phyloP scores from a whole-genome alignment of 2,113 vertebrate species.

The Passer domesticus region DNA sequence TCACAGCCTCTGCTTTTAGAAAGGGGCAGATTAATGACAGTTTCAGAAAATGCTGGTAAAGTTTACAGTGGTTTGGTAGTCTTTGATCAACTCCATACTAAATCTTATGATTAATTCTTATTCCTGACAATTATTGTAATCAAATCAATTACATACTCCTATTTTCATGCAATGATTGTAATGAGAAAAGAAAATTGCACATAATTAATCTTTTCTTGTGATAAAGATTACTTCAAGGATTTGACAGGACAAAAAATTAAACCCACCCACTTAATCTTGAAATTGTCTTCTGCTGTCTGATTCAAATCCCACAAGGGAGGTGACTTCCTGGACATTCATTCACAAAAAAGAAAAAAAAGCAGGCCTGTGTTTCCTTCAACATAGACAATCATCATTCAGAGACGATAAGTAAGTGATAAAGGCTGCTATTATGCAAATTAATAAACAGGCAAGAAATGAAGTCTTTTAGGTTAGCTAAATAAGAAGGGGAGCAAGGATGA shows the following conservation, averaged over 20 bases:
- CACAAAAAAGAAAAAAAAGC: neutral
- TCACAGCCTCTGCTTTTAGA: neutral
- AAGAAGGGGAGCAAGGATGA: neutral
- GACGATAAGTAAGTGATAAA: neutral
- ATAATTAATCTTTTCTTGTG: neutral
- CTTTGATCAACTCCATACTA: neutral
- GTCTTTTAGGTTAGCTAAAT: neutral
- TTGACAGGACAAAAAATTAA: slow-evolving; percentile 33
- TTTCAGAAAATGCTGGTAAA: neutral
- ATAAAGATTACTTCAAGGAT: neutral
- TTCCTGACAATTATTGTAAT: neutral
- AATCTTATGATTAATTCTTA: neutral
- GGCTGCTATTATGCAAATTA: slow-evolving; percentile 7
- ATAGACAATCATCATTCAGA: neutral
- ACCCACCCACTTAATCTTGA: neutral
- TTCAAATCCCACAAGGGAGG: neutral
- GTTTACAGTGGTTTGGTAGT: neutral
- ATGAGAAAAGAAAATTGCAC: slow-evolving; percentile 23
- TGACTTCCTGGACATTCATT: neutral
- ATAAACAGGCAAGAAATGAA: neutral
- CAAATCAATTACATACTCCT: neutral
- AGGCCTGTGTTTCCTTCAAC: neutral
- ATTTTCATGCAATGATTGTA: neutral
- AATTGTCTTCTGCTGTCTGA: slow-evolving; percentile 1
- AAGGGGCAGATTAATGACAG: neutral